Percentiles rank a stretch among this genome's conserved stretches.
phyloP scores from a whole-genome alignment of 2,113 vertebrate species.

The Mastomys natalensis region DNA sequence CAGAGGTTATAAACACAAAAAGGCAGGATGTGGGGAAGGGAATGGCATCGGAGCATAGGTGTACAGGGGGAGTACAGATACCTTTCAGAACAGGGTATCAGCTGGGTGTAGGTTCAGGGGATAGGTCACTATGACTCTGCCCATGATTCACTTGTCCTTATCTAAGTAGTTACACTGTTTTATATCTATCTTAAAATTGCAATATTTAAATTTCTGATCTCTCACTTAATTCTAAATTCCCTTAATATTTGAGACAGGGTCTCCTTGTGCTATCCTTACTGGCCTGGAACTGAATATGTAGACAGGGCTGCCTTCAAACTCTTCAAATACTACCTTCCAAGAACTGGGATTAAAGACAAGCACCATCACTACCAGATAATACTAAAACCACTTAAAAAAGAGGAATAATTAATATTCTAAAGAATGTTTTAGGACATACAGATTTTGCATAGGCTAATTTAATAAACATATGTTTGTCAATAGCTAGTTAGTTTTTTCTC shows the following conservation, averaged over 20 bases:
- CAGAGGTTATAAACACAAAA: too few relatives aligned
- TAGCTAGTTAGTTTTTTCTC: not conserved
- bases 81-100: too few relatives aligned
- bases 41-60: too few relatives aligned
- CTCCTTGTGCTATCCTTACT: too few relatives aligned
- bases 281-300: not conserved
- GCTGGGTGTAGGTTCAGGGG: too few relatives aligned
- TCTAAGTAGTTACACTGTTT: not conserved
- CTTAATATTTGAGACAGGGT: not conserved
- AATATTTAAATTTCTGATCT: constrained; percentile 1
- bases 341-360: not conserved
- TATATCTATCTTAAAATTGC: constrained; percentile 43
- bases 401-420: not conserved
- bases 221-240: constrained; percentile 41
- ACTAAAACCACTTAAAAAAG: not conserved
- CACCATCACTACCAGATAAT: not conserved
- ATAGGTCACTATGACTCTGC: too few relatives aligned
- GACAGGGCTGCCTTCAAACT: not conserved
- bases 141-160: too few relatives aligned
- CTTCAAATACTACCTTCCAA: not conserved
- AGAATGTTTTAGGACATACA: not conserved
- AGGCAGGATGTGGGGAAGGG: too few relatives aligned
- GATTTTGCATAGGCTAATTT: not conserved
- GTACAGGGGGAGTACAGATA: too few relatives aligned
- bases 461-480: constrained; percentile 41